phyloP scores from a whole-genome alignment of 2,888 invertebrate genomes.

The Agrilus cyanescens region DNA sequence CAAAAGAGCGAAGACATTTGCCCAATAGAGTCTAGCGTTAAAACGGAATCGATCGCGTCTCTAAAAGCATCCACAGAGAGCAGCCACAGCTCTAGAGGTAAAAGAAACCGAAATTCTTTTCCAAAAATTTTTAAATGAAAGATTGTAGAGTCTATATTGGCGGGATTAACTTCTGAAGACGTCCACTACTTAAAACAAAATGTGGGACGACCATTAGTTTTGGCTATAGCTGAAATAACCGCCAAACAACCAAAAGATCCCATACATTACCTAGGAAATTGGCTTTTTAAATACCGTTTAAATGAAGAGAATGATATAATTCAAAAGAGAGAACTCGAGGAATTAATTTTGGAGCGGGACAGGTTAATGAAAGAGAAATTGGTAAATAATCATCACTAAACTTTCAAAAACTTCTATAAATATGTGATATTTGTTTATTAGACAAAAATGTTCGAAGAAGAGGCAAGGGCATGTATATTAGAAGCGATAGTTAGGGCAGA shows the following conservation, averaged over 20 bases:
- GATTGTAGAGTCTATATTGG: neutral
- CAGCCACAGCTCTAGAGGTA: constrained; percentile 1
- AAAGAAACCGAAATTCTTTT: no score
- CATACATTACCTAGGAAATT: constrained; percentile 38
- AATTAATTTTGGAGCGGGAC: constrained; percentile 27
- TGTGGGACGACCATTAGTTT: constrained; percentile 31
- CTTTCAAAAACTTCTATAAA: neutral
- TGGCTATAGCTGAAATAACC: constrained; percentile 37
- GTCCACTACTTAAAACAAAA: constrained; percentile 29
- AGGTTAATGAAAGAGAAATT: constrained; percentile 26
- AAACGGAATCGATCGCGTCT: neutral
- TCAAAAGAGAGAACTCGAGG: constrained; percentile 27
- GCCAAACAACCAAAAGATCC: constrained; percentile 37
- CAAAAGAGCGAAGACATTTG: no score
- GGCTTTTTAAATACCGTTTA: constrained; percentile 38
- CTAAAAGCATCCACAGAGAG: neutral
- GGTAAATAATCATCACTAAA: constrained; percentile 17
- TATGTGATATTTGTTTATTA: constrained; percentile 11
- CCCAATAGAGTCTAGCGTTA: no score
- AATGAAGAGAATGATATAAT: constrained; percentile 32
- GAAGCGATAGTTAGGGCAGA: constrained; percentile 30
- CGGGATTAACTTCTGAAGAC: constrained; percentile 25
- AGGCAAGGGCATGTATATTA: constrained; percentile 27
- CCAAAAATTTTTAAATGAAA: neutral
- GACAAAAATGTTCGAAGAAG: constrained; percentile 28